A percentile compares a stretch with the other conserved stretches of the same genome.
These are phyloP conservation scores for Geodia barretti DNA, from an alignment of 37 sponge, comb jelly and placozoan species.

Conservation along the genomic window DNA sequence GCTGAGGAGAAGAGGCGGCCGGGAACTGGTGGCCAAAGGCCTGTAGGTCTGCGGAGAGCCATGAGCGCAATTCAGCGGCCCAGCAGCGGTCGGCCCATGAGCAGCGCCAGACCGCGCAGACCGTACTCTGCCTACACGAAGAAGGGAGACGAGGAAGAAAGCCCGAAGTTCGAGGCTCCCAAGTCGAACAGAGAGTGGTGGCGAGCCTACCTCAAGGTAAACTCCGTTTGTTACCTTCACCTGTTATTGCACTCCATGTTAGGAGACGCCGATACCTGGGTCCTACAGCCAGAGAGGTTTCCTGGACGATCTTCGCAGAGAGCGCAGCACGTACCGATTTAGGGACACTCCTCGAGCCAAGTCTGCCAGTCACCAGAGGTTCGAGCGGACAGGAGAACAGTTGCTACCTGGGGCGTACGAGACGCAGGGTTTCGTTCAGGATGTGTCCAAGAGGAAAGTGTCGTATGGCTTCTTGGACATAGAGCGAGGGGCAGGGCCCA, in stretches of 20 bases:
- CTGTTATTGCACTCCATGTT: background rate
- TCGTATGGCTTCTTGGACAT: slow-evolving; percentile 77
- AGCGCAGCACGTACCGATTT: slow-evolving; percentile 63
- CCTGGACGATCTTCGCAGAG: slow-evolving; percentile 64
- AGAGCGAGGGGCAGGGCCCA: slow-evolving; percentile 67
- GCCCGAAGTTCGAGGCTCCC: slow-evolving; percentile 65
- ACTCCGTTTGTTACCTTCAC: background rate
- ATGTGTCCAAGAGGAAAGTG: slow-evolving; percentile 7
- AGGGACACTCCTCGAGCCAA: slow-evolving; percentile 57
- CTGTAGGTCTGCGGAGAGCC: slow-evolving; percentile 30
- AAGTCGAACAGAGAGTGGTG: slow-evolving; percentile 82
- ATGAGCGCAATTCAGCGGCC: slow-evolving; percentile 60
- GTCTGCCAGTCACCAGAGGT: slow-evolving; percentile 29
- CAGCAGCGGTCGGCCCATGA: slow-evolving; percentile 19
- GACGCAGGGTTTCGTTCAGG: slow-evolving; percentile 48
- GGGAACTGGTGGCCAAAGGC: background rate
- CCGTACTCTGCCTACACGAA: slow-evolving; percentile 81
- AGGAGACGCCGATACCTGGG: slow-evolving; percentile 93
- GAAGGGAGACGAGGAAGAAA: slow-evolving; percentile 51
- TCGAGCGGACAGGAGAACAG: slow-evolving; percentile 38
- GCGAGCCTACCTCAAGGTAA: slow-evolving; percentile 80
- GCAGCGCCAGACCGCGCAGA: slow-evolving; percentile 32
- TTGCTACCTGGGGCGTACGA: slow-evolving; percentile 86
- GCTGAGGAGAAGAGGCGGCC: slow-evolving; percentile 2
- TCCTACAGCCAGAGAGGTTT: slow-evolving; percentile 63